Base-by-base conservation (phyloP, 2,797 vertebrate genomes). In the Semaprochilodus insignis region DNA sequence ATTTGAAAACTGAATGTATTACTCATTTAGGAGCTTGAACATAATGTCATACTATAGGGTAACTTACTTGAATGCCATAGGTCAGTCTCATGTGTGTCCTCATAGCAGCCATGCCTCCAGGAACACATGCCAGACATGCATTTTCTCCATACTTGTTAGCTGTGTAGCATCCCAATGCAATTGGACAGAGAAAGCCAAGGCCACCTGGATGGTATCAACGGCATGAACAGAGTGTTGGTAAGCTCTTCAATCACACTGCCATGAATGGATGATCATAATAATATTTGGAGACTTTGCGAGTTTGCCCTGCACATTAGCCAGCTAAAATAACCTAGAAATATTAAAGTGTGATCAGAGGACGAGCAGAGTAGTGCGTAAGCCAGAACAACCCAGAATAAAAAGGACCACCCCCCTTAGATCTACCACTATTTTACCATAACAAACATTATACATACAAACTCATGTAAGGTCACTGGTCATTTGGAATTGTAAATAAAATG, bases 21-120 rank as follows among this genome's bases (percentile, higher is more conserved):
- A 4, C 17, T 60, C 15, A 55, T 65, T 51, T 73, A 4, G 31
- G 27, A 60, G n/a, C 44, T 13, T 13, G 15, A 21, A 65, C 52
- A 60, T 15, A 19, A 23, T 60, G 51, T 27, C 1, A 44, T 72
- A 2, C 31, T 21, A 17, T 62, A 6, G 0, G 4, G 52, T 7
- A 1, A 75, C 79, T 77, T 76, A 93, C 93, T 91, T 95, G 92
- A 80, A 97, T 96, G 54, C 95, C 95, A 52, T 96, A 97, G 0
- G 96, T 95, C 85, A 96, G 89, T 71, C 96, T 94, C 95, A 97
- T 96, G 36, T 97, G 96, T 78, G 96, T 97, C 84, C 95, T 92
- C 86, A 96, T 83, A 16, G 96, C 95, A 2, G 95, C 88, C 81
- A 94, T 69, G 19, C 95, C 95, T 66, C 96, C 96, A 25, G 95